Conservation (phyloP, 2,888 invertebrate genomes). For the Orgyia antiqua region DNA sequence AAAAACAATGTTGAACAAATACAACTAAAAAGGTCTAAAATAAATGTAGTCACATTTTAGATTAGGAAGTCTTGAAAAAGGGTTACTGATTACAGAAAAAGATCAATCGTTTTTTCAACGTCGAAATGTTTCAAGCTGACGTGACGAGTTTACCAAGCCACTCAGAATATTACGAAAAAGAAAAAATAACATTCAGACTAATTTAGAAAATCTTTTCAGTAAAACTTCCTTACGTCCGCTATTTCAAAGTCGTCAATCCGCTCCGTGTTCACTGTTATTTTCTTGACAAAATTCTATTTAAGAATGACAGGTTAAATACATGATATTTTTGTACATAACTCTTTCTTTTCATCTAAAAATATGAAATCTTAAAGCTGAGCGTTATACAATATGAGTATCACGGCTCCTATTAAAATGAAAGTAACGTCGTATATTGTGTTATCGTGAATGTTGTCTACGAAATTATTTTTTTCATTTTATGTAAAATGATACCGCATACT, state of each 20-base stretch:
- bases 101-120: constrained; percentile 25
- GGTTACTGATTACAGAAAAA: constrained; percentile 21
- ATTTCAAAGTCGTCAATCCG: constrained; percentile 63
- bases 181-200: constrained; percentile 31
- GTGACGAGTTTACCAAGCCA: constrained; percentile 19
- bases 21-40: no score
- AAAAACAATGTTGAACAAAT: no score
- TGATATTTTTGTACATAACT: constrained; percentile 30
- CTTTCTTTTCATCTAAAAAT: constrained; percentile 20
- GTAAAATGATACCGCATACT: no score
- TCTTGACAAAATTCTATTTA: constrained; percentile 35
- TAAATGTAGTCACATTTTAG: no score
- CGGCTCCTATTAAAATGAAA: neutral
- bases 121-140: constrained; percentile 15
- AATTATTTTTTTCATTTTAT: neutral
- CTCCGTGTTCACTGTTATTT: constrained; percentile 38
- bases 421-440: neutral
- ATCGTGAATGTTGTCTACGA: neutral
- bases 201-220: constrained; percentile 56
- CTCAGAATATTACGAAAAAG: constrained; percentile 36
- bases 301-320: constrained; percentile 33
- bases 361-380: constrained; percentile 6
- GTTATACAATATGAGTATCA: constrained; percentile 3
- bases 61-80: constrained; percentile 19
- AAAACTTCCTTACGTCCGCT: constrained; percentile 40